Percentiles rank a stretch among this genome's conserved stretches.
Evolutionary conservation across 2,113 vertebrate genomes (phyloP).

Genomic region (Phaetusa simplex): DNA sequence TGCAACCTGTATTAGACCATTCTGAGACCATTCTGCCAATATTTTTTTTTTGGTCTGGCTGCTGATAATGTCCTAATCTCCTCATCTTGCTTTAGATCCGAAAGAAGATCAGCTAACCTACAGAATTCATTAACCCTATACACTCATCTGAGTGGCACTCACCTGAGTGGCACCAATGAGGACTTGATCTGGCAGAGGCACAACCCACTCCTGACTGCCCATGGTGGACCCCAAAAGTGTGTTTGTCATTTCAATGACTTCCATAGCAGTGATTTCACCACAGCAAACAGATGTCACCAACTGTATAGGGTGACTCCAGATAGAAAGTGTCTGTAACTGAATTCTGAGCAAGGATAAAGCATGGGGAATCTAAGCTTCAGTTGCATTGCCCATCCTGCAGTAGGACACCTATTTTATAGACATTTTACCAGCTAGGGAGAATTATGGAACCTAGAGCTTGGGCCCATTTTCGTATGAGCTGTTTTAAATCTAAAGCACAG

Average conservation of each 20-base stretch:
- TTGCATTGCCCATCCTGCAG: neutral
- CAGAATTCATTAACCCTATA: neutral
- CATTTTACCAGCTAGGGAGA: neutral
- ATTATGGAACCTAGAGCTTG: neutral
- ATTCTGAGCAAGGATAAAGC: neutral
- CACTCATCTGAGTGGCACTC: neutral
- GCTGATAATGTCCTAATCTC: neutral
- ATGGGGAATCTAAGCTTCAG: neutral
- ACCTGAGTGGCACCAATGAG: neutral
- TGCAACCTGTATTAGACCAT: neutral
- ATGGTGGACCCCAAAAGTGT: neutral
- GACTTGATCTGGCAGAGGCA: neutral
- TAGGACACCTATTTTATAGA: neutral
- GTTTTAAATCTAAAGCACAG: neutral
- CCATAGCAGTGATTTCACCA: neutral
- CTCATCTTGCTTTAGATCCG: neutral
- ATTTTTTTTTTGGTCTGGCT: neutral
- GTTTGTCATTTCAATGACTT: neutral
- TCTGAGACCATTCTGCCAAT: neutral
- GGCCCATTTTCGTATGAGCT: neutral
- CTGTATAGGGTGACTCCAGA: neutral
- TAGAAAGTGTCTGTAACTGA: neutral
- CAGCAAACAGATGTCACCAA: neutral
- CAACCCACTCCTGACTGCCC: neutral
- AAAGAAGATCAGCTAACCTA: neutral